Evolutionary conservation across 1,140 invertebrate species (phyloP).

Genomic region (Anadara kagoshimensis): DNA sequence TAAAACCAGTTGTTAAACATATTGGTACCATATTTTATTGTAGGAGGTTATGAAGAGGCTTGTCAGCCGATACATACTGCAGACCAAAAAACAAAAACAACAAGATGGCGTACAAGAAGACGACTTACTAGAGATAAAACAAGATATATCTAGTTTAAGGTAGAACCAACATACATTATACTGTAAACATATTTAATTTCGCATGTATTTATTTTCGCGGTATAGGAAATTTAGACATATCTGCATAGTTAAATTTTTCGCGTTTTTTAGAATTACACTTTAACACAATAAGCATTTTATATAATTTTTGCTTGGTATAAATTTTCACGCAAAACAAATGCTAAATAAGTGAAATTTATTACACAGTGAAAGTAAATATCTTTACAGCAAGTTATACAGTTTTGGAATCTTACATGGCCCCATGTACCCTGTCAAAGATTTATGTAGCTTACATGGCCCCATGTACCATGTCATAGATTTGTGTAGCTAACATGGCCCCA

Average conservation of each 20-base stretch:
- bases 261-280: too few relatives aligned
- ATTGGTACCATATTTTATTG: conserved; percentile 1
- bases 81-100: conserved; percentile 77
- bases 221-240: background rate
- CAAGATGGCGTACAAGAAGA: conserved; percentile 79
- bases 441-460: too few relatives aligned
- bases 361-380: background rate
- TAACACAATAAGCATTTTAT: too few relatives aligned
- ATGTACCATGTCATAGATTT: too few relatives aligned
- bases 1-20: too few relatives aligned
- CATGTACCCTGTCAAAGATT: background rate
- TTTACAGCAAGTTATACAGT: background rate
- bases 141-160: conserved; percentile 79
- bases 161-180: conserved; percentile 37
- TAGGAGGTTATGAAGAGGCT: conserved; percentile 77
- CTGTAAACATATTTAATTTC: background rate
- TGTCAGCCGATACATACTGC: conserved; percentile 76
- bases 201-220: background rate
- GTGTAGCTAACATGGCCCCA: too few relatives aligned
- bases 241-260: too few relatives aligned
- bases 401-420: background rate
- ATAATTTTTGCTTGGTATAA: too few relatives aligned
- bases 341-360: background rate
- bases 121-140: conserved; percentile 79
- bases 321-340: too few relatives aligned